phyloP scores from a whole-genome alignment of 2,888 invertebrate species.

The Cabera pusaria region DNA sequence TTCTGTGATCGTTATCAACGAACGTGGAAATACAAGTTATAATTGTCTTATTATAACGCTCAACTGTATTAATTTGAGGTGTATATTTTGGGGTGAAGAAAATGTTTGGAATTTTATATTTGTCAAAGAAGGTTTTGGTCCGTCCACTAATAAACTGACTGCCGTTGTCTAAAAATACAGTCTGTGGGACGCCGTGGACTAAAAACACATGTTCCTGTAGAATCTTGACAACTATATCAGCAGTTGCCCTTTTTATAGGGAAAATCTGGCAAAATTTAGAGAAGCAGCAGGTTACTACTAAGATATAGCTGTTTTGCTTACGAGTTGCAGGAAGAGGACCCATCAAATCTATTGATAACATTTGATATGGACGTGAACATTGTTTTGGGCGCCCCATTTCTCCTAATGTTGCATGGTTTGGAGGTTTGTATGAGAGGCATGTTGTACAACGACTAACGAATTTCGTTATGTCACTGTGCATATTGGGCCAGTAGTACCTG shows the following conservation, averaged over 20 bases:
- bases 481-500: constrained; percentile 19
- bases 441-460: too few relatives aligned
- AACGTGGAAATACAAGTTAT: background rate
- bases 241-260: too few relatives aligned
- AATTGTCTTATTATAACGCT: background rate
- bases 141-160: too few relatives aligned
- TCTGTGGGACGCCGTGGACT: constrained; percentile 22
- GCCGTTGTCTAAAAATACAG: constrained; percentile 14
- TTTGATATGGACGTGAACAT: constrained; percentile 15
- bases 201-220: constrained; percentile 21
- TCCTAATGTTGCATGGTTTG: too few relatives aligned
- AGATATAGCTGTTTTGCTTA: background rate
- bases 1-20: background rate
- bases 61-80: background rate
- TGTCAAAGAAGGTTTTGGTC: too few relatives aligned
- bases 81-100: background rate
- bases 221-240: too few relatives aligned
- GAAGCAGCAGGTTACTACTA: constrained; percentile 10
- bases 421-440: too few relatives aligned
- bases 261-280: too few relatives aligned
- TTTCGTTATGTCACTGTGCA: too few relatives aligned
- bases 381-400: constrained; percentile 19
- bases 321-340: too few relatives aligned
- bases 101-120: too few relatives aligned
- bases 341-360: too few relatives aligned